phyloP scores from a whole-genome alignment of 2,797 vertebrate genomes.

The Poeciliopsis paucimaculata region DNA sequence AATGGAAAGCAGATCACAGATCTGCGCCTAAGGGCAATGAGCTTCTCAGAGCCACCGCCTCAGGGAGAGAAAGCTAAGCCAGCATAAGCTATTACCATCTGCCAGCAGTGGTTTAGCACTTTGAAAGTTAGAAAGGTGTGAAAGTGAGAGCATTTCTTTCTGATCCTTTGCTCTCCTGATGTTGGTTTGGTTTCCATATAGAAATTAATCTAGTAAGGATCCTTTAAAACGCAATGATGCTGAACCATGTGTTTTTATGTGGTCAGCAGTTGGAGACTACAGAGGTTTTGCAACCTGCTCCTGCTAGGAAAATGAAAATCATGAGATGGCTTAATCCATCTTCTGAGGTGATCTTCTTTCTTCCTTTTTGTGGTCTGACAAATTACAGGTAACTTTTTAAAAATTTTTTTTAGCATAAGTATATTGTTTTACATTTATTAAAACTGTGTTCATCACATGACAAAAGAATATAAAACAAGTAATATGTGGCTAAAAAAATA shows the following conservation, averaged over 20 bases:
- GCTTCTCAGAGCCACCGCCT: slow-evolving; percentile 71
- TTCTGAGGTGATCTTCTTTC: background rate
- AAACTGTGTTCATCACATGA: too few species aligned
- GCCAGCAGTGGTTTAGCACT: slow-evolving; percentile 68
- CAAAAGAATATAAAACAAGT: too few species aligned
- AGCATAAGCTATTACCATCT: slow-evolving; percentile 77
- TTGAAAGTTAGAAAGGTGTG: slow-evolving; percentile 61
- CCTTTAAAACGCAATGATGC: slow-evolving; percentile 50
- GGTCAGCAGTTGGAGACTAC: slow-evolving; percentile 26
- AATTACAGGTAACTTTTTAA: background rate
- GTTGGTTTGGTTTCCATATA: slow-evolving; percentile 50
- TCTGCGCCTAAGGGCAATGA: slow-evolving; percentile 73
- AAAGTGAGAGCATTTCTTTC: slow-evolving; percentile 55
- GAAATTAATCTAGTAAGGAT: slow-evolving; percentile 63
- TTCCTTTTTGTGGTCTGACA: background rate
- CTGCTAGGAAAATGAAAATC: background rate
- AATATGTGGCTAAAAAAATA: too few species aligned
- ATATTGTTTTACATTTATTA: too few species aligned
- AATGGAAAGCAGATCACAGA: slow-evolving; percentile 67
- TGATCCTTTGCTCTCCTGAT: slow-evolving; percentile 33
- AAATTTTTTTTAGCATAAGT: too few species aligned
- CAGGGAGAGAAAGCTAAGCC: slow-evolving; percentile 73
- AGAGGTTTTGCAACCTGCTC: slow-evolving; percentile 11
- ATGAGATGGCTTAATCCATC: background rate
- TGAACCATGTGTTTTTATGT: slow-evolving; percentile 10